Base-by-base conservation (phyloP, 2,797 vertebrate genomes). In the Myoxocephalus aenaeus region DNA sequence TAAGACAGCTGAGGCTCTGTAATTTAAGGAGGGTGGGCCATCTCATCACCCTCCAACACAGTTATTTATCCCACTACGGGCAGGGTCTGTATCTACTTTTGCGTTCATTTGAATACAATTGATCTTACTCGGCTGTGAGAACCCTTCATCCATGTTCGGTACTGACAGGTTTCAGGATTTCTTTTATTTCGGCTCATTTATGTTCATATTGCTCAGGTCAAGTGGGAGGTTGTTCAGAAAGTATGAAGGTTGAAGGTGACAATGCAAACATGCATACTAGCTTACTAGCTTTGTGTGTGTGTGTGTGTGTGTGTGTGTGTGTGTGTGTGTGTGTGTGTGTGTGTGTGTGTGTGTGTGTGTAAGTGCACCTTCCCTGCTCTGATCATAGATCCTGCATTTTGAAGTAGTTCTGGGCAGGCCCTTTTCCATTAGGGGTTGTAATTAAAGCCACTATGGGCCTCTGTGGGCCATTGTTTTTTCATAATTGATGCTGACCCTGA, bases 401-500 rank as follows among this genome's bases (percentile, higher is more conserved):
- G 53, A 87, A 88, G 73, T 75, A 64, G 70, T 77, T 80, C 68
- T 76, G 58, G 34, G 38, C 70, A 71, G 58, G 61, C 29, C 40
- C 61, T 87, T 85, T 77, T 74, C 67, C 70, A 65, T 77, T 72
- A 69, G 40, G 44, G 72, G 40, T 40, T 88, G 73, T 92, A 91
- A 92, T 93, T 92, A 90, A 89, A 91, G 80, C 54, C 14, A 64
- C 74, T 59, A 48, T 73, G 70, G 80, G 77, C 83, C 82, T 90
- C 79, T 76, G 80, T 46, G 65, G 86, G 62, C 90, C 73, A 81
- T 87, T 92, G 89, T 89, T 89, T 92, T 88, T 93, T 88, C 75
- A 75, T 81, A 92, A 93, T 90, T 89, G 85, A 84, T 82, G 58
- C 14, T 74, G 87, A 82, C 84, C 87, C 63, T 66, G 27, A 62